Evolutionary conservation across 2,113 vertebrate species (phyloP).

Genomic region (Prinia subflava): DNA sequence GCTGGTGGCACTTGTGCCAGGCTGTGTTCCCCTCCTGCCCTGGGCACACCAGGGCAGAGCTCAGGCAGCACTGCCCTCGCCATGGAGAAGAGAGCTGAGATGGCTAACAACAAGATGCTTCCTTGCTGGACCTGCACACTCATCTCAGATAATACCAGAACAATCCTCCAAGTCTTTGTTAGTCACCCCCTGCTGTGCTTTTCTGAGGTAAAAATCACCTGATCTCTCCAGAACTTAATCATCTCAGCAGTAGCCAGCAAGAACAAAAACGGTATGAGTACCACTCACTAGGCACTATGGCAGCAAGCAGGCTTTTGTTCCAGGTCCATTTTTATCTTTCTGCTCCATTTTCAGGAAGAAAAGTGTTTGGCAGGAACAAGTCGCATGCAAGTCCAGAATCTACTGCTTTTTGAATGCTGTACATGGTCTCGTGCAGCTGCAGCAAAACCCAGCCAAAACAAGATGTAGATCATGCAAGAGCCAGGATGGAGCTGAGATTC

Average conservation of each 20-base stretch:
- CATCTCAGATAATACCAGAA: neutral
- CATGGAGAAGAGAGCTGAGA: neutral
- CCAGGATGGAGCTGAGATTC: neutral
- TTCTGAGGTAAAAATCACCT: conserved; percentile 27
- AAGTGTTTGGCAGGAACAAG: conserved; percentile 19
- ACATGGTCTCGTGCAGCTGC: neutral
- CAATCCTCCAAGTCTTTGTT: neutral
- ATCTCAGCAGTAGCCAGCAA: neutral
- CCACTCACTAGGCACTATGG: neutral
- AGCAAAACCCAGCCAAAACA: conserved; percentile 30
- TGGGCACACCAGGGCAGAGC: neutral
- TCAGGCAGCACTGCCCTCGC: neutral
- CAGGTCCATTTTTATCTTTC: conserved; percentile 11
- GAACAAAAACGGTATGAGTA: neutral
- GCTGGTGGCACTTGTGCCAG: rapidly evolving
- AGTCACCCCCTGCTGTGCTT: neutral
- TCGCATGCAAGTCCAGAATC: neutral
- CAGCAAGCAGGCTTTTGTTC: conserved; percentile 6
- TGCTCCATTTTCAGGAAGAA: conserved; percentile 5
- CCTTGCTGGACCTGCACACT: neutral
- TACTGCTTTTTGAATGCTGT: neutral
- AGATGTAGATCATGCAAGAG: neutral
- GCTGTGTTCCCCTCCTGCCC: neutral
- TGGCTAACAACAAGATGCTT: neutral
- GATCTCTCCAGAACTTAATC: conserved; percentile 28